These are phyloP conservation scores for Monodelphis domestica DNA, from an alignment of 2,797 vertebrate species.

Conservation along the genomic window DNA sequence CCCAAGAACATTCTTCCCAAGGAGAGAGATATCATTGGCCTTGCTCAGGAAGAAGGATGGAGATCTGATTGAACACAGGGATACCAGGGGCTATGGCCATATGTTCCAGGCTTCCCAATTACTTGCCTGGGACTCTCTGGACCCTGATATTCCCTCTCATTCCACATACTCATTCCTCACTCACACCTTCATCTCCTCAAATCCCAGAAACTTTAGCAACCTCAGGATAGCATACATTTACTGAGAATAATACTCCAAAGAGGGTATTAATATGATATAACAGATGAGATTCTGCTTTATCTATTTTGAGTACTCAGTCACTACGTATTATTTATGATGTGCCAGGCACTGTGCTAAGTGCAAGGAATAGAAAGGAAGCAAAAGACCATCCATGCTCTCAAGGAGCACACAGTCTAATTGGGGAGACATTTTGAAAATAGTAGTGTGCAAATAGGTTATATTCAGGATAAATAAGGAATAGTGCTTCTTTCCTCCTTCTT, in stretches of 20 bases:
- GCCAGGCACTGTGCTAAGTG: not conserved
- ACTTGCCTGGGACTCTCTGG: not conserved
- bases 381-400: not conserved
- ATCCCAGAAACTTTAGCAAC: no score
- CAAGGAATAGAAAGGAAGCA: not conserved
- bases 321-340: not conserved
- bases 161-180: no score
- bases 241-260: not conserved
- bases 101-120: not conserved
- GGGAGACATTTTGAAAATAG: not conserved
- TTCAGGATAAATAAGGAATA: not conserved
- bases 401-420: not conserved
- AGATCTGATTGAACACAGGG: not conserved
- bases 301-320: not conserved
- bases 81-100: not conserved
- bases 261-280: not conserved
- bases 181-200: no score
- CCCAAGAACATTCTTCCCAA: not conserved
- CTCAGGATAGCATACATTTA: no score
- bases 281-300: not conserved
- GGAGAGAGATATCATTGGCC: not conserved
- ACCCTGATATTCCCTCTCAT: no score
- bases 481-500: not conserved
- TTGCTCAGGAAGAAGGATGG: not conserved
- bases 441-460: not conserved